Evolutionary conservation across 2,888 invertebrate species (phyloP).

Genomic region (Stratiomys singularior): DNA sequence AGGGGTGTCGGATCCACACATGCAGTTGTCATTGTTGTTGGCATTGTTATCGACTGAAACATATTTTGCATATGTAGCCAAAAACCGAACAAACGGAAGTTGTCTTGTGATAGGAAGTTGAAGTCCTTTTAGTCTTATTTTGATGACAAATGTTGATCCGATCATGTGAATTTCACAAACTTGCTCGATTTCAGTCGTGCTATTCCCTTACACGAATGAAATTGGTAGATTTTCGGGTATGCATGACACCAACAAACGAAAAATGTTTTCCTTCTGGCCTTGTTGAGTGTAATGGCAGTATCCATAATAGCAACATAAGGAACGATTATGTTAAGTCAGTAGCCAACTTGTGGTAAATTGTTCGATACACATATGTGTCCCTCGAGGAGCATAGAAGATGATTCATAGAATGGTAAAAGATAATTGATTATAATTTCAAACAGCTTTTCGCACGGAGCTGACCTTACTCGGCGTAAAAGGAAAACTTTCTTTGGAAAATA

Average conservation of each 20-base stretch:
- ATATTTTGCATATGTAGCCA: slow-evolving; percentile 14
- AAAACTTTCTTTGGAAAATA: no score
- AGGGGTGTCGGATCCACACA: neutral
- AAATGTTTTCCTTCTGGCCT: neutral
- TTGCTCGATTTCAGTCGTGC: neutral
- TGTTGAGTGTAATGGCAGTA: neutral
- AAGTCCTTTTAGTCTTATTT: neutral
- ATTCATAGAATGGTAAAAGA: no score
- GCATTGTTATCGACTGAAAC: neutral
- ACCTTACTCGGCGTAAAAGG: no score
- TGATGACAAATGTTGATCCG: slow-evolving; percentile 20
- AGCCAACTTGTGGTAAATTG: no score
- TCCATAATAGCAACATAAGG: neutral
- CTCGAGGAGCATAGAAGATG: no score
- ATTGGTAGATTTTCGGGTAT: slow-evolving; percentile 3
- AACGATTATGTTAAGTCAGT: no score
- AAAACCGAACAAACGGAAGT: neutral
- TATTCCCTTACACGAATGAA: slow-evolving; percentile 1
- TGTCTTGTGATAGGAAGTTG: neutral
- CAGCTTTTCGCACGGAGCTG: no score
- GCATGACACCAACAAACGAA: neutral
- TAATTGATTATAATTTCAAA: no score
- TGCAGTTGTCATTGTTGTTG: neutral
- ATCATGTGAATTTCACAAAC: slow-evolving; percentile 2
- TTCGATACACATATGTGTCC: no score